Base-by-base conservation (phyloP, 2,797 vertebrate genomes). In the Rallus crepitans region DNA sequence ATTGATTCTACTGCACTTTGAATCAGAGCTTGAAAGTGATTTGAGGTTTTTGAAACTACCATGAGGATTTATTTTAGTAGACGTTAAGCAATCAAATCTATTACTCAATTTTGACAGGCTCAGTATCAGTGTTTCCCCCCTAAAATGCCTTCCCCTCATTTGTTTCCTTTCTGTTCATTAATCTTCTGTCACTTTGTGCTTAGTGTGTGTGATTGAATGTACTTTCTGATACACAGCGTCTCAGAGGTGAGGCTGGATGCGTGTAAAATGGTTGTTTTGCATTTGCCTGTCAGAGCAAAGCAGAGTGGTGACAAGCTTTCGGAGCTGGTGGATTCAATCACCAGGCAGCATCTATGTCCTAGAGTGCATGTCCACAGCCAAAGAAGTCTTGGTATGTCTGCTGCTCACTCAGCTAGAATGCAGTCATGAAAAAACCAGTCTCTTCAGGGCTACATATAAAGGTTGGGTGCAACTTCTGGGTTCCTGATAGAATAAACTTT, bases 1-100 rank as follows among this genome's bases (percentile, higher is more conserved):
- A 68, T 72, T 63, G 77, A 93, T 95, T 90, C 82, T 28, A 33
- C 11, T 83, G 47, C 16, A 30, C 42, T 94, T 76, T 79, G 25
- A 75, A 78, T 76, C 53, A 21, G 50, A 70, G 23, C 30, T 85
- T 50, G n/a, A 59, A 95, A 89, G n/a, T 15, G 12, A 56, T 57
- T 33, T 83, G 57, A 83, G 35, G 33, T 48, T 70, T 92, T 88
- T 7, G 14, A 83, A 92, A 42, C 61, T 48, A 59, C 69, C 33
- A 30, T 7, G n/a, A 89, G 28, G 52, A 66, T 85, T 95, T 83
- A 57, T 79, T 85, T 91, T 76, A 55, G 47, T 42, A 56, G 55
- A 37, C 45, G 25, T 65, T 83, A 65, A 92, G 48, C 37, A 63
- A 59, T 63, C 27, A 70, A 66, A 86, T 45, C 23, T 90, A 18